phyloP scores from a whole-genome alignment of 2,113 vertebrate genomes.

The Nerophis ophidion region DNA sequence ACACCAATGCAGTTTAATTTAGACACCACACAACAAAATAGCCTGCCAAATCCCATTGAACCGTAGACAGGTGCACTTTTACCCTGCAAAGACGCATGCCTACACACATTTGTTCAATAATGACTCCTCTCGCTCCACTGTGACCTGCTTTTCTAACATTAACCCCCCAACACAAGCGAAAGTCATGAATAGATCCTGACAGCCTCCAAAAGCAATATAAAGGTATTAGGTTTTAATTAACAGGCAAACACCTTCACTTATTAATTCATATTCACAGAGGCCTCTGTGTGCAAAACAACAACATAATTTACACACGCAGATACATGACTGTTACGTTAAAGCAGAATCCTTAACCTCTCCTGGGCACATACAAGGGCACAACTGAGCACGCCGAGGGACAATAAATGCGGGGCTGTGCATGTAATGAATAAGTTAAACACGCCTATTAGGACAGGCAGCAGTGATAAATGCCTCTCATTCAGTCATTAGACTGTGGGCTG shows the following conservation, averaged over 20 bases:
- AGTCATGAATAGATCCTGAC: conserved; percentile 36
- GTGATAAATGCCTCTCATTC: conserved; percentile 70
- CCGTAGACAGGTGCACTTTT: conserved; percentile 25
- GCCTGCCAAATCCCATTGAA: conserved; percentile 22
- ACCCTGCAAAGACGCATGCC: conserved; percentile 24
- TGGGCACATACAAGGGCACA: conserved; percentile 32
- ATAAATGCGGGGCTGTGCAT: conserved; percentile 46
- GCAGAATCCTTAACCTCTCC: conserved; percentile 21
- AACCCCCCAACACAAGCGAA: conserved; percentile 34
- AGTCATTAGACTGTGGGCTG: conserved; percentile 63
- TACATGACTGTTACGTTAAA: conserved; percentile 16
- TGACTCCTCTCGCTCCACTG: conserved; percentile 9
- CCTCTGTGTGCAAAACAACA: neutral
- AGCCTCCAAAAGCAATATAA: conserved; percentile 1
- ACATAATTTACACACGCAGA: neutral
- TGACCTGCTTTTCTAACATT: conserved; percentile 38
- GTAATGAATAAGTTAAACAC: conserved; percentile 68
- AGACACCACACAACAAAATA: conserved; percentile 19
- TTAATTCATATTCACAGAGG: conserved; percentile 1
- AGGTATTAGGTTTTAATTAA: conserved; percentile 18
- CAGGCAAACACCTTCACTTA: neutral
- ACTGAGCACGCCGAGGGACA: conserved; percentile 11
- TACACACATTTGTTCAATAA: conserved; percentile 33
- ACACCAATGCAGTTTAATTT: conserved; percentile 57
- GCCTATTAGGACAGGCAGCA: conserved; percentile 56